Percentiles rank a stretch among this genome's conserved stretches.
These are phyloP conservation scores for Neoscelio sp. DNA, from an alignment of 2,888 invertebrate species.

Conservation along the genomic window DNA sequence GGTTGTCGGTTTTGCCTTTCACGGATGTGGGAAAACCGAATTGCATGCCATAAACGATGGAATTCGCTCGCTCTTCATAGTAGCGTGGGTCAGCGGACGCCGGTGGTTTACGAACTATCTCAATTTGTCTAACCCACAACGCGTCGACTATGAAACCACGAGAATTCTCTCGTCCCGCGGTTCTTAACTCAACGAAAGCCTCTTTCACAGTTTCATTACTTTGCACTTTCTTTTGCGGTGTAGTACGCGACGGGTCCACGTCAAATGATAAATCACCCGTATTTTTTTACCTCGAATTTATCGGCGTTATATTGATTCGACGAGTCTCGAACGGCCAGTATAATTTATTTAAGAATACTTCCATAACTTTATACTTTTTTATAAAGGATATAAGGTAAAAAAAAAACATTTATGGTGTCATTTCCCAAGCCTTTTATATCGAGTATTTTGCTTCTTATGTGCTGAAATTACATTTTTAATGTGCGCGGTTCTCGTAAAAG, in stretches of 20 bases:
- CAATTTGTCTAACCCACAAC: slow-evolving; percentile 80
- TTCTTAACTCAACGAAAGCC: slow-evolving; percentile 54
- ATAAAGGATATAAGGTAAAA: too few species aligned
- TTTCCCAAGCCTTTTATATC: slow-evolving; percentile 14
- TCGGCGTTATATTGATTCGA: slow-evolving; percentile 40
- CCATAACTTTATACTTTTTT: slow-evolving; percentile 7
- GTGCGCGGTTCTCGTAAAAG: slow-evolving; percentile 24
- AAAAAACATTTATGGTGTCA: slow-evolving; percentile 25
- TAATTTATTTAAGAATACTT: slow-evolving; percentile 42
- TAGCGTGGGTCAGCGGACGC: slow-evolving; percentile 75
- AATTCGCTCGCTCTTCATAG: slow-evolving; percentile 43
- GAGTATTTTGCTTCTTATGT: slow-evolving; percentile 32
- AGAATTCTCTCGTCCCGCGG: slow-evolving; percentile 75
- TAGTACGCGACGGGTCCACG: not conserved
- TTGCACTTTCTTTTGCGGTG: slow-evolving; percentile 32
- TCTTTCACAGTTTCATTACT: slow-evolving; percentile 45
- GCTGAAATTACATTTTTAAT: slow-evolving; percentile 42
- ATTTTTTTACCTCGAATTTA: slow-evolving; percentile 4
- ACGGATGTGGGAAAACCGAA: slow-evolving; percentile 47
- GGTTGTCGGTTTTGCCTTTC: slow-evolving; percentile 26
- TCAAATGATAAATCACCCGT: slow-evolving; percentile 11
- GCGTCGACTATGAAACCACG: slow-evolving; percentile 79
- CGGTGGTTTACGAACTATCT: slow-evolving; percentile 82
- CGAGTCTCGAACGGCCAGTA: too few species aligned
- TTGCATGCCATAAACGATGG: slow-evolving; percentile 58